Evolutionary conservation across 2,113 vertebrate species (phyloP).

Genomic region (Ciconia boyciana): DNA sequence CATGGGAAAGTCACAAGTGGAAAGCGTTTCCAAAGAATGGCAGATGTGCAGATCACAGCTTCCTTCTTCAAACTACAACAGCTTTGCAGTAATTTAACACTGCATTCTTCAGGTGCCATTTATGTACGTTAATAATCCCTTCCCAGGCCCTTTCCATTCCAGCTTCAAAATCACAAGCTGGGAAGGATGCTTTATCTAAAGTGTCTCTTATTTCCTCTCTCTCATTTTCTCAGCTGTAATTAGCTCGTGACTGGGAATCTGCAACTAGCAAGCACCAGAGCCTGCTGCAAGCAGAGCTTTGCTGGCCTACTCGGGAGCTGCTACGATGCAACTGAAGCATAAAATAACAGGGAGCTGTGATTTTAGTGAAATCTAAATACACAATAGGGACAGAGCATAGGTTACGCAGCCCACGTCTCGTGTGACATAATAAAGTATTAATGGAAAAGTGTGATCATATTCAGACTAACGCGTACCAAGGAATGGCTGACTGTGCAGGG

Average conservation of each 20-base stretch:
- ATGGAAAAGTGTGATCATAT: background rate
- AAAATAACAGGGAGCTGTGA: background rate
- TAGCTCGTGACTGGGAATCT: slow-evolving; percentile 36
- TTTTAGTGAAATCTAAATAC: background rate
- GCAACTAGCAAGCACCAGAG: background rate
- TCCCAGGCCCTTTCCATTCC: slow-evolving; percentile 44
- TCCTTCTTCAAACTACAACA: slow-evolving; percentile 22
- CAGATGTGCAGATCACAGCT: slow-evolving; percentile 53
- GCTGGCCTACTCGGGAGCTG: background rate
- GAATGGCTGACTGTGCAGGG: background rate
- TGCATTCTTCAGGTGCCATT: slow-evolving; percentile 55
- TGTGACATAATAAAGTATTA: background rate
- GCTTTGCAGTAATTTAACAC: slow-evolving; percentile 41
- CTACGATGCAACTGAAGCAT: background rate
- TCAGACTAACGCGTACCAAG: background rate
- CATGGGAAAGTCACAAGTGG: slow-evolving; percentile 30
- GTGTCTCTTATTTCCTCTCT: slow-evolving; percentile 27
- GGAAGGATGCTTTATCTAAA: slow-evolving; percentile 35
- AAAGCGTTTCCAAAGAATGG: slow-evolving; percentile 38
- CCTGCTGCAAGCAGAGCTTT: background rate
- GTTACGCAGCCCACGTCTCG: background rate
- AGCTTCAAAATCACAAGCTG: slow-evolving; percentile 41
- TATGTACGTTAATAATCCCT: slow-evolving; percentile 10
- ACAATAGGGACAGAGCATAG: background rate
- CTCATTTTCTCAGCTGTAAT: slow-evolving; percentile 25